Percentiles rank a stretch among this genome's conserved stretches.
Evolutionary conservation across 1,140 invertebrate species (phyloP).

Genomic region (Drosophila ercepeae): DNA sequence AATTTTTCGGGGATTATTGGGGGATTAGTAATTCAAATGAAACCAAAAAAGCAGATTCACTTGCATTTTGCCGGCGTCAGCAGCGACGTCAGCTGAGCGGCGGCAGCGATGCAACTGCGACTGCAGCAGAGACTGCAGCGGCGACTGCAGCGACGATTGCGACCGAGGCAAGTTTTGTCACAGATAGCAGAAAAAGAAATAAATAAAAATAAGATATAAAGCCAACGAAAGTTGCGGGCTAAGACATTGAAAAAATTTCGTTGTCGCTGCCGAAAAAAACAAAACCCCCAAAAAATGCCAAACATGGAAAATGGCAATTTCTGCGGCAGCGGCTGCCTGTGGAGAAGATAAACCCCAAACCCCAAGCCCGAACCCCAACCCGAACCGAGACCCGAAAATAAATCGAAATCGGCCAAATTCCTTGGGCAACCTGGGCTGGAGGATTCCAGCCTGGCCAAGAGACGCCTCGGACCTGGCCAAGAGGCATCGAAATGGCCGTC

Average conservation of each 20-base stretch:
- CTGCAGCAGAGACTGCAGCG: slow-evolving; percentile 3
- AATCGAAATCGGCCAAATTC: slow-evolving; percentile 59
- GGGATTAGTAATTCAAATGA: slow-evolving; percentile 13
- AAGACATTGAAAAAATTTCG: slow-evolving; percentile 66
- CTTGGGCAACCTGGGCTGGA: slow-evolving; percentile 36
- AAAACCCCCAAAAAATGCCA: slow-evolving; percentile 19
- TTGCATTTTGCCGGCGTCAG: slow-evolving; percentile 30
- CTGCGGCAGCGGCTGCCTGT: slow-evolving; percentile 17
- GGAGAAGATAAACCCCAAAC: slow-evolving; percentile 35
- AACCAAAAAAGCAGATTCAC: slow-evolving; percentile 19
- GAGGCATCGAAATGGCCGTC: slow-evolving; percentile 18
- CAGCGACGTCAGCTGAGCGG: slow-evolving; percentile 12
- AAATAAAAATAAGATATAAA: slow-evolving; percentile 32
- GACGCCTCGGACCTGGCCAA: slow-evolving; percentile 40
- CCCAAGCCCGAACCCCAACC: background rate
- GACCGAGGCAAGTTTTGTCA: slow-evolving; percentile 67
- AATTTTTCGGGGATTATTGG: too few species aligned
- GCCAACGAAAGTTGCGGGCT: slow-evolving; percentile 62
- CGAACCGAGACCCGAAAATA: slow-evolving; percentile 14
- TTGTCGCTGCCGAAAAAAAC: slow-evolving; percentile 60
- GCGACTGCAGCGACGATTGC: slow-evolving; percentile 44
- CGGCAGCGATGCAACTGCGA: background rate
- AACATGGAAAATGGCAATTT: slow-evolving; percentile 56
- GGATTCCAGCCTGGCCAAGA: slow-evolving; percentile 43
- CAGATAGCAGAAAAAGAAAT: slow-evolving; percentile 30